A percentile compares a stretch with the other conserved stretches of the same genome.
phyloP scores from a whole-genome alignment of 23 tunicate species.

The Styela clava region DNA sequence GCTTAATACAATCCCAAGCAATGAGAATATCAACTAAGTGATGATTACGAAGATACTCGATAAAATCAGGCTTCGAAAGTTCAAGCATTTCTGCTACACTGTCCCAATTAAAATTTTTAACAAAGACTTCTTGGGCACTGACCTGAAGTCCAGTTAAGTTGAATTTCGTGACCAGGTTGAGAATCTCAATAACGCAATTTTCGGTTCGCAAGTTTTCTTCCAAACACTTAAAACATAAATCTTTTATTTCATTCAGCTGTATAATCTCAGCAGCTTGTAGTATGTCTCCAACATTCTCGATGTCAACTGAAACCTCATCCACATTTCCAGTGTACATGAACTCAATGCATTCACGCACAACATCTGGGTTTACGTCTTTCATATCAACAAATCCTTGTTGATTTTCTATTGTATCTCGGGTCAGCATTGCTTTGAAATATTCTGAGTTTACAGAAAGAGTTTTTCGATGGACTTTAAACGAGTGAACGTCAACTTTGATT shows the following conservation, averaged over 20 bases:
- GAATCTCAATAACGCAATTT: not conserved
- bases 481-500: not conserved
- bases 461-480: not conserved
- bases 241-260: not conserved
- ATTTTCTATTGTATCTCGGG: not conserved
- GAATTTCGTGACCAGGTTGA: not conserved
- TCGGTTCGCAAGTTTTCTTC: not conserved
- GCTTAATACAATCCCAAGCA: not conserved
- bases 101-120: not conserved
- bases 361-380: not conserved
- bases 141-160: not conserved
- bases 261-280: not conserved
- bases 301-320: not conserved
- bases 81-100: not conserved
- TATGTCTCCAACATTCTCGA: not conserved
- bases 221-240: not conserved
- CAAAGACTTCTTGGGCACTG: not conserved
- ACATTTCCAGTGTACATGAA: not conserved
- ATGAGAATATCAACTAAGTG: not conserved
- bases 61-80: not conserved
- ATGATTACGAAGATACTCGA: not conserved
- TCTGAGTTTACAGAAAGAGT: not conserved
- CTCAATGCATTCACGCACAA: not conserved
- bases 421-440: not conserved
- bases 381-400: not conserved